Evolutionary conservation across 2,797 vertebrate genomes (phyloP).

Genomic region (Anas georgica): DNA sequence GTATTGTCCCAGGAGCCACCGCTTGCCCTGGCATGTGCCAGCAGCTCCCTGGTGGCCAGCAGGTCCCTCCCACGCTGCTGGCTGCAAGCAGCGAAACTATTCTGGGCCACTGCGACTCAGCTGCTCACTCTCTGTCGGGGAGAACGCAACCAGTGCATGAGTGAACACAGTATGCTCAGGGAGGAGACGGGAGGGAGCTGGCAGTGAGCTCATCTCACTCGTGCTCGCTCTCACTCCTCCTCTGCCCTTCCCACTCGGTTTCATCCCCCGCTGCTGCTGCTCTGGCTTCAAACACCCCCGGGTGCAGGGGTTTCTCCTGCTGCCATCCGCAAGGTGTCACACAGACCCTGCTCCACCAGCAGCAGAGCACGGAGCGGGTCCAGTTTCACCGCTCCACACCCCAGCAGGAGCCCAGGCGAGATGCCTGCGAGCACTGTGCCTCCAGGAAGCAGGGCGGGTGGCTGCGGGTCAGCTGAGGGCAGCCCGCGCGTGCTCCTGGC

Average conservation of each 20-base stretch:
- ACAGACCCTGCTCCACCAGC: rapidly evolving
- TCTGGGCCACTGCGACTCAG: not conserved
- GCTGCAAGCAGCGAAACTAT: not conserved
- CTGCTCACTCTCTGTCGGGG: not conserved
- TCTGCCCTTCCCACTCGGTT: not conserved
- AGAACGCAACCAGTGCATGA: not conserved
- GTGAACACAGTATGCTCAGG: conserved; percentile 44
- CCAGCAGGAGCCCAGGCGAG: not conserved
- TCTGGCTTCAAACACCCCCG: not conserved
- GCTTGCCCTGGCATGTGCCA: not conserved
- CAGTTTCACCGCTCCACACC: not conserved
- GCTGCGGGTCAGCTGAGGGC: not conserved
- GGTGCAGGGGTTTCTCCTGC: not conserved
- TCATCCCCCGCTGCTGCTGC: not conserved
- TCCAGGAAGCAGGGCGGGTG: not conserved
- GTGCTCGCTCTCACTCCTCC: conserved; percentile 21
- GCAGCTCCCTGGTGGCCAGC: not conserved
- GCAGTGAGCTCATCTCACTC: conserved; percentile 46
- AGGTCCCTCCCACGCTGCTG: not conserved
- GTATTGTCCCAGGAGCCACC: not conserved
- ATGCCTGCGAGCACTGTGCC: not conserved
- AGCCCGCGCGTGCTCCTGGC: not conserved
- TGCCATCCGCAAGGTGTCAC: not conserved
- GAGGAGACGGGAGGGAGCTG: not conserved
- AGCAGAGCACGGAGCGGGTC: not conserved